Conservation (phyloP, 92 coral and sea anemone genomes). For the Paragorgia papillata region DNA sequence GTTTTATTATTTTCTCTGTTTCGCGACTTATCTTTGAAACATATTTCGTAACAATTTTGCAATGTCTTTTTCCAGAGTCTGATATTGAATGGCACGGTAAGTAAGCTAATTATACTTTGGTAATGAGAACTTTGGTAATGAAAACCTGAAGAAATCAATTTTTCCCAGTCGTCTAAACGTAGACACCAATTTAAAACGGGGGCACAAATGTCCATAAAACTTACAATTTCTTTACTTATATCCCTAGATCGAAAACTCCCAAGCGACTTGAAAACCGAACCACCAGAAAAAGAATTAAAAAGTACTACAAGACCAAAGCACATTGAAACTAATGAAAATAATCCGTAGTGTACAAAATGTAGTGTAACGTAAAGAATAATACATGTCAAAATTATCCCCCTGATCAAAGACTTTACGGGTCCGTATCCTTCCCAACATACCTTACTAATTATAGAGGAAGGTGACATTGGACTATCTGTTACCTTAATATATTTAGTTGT, state of each 20-base stretch:
- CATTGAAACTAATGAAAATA: too few relatives aligned
- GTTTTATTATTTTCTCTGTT: too few relatives aligned
- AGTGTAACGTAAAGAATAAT: not conserved
- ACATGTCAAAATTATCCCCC: not conserved
- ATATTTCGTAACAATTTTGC: not conserved
- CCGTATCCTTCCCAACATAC: slow-evolving; percentile 4
- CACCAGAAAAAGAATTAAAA: not conserved
- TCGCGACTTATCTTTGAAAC: too few relatives aligned
- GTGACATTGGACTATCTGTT: slow-evolving; percentile 8
- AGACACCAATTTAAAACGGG: too few relatives aligned
- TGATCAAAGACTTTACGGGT: not conserved
- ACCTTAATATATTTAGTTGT: not conserved
- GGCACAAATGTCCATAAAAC: too few relatives aligned
- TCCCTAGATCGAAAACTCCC: too few relatives aligned
- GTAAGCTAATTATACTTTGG: not conserved
- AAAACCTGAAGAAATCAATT: too few relatives aligned
- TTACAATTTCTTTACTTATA: too few relatives aligned
- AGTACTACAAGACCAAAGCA: too few relatives aligned
- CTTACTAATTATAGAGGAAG: not conserved
- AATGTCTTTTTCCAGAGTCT: not conserved
- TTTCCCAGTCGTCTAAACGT: too few relatives aligned
- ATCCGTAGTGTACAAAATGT: too few relatives aligned
- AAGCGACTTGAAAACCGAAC: not conserved
- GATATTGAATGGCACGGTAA: not conserved
- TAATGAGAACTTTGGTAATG: too few relatives aligned